Evolutionary conservation across 2,888 invertebrate genomes (phyloP).

Genomic region (Neoscelio sp.): DNA sequence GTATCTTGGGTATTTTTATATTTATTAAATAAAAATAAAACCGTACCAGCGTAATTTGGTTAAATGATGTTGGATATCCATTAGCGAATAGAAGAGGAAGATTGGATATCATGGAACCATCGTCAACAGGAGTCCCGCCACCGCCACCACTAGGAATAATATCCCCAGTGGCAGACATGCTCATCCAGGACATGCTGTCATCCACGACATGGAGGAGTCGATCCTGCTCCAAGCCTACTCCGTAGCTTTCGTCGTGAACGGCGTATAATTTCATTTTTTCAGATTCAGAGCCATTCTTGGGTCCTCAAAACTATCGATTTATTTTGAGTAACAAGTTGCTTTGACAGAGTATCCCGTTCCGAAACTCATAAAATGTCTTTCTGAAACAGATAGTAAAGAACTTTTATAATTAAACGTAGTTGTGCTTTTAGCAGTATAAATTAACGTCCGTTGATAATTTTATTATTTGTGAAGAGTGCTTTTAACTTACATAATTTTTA

Average conservation of each 20-base stretch:
- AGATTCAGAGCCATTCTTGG: slow-evolving; percentile 68
- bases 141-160: slow-evolving; percentile 67
- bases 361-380: slow-evolving; percentile 8
- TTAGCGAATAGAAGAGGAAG: slow-evolving; percentile 89
- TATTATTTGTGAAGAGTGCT: no score
- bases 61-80: slow-evolving; percentile 88
- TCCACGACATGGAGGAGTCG: slow-evolving; percentile 74
- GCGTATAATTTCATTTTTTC: slow-evolving; percentile 79
- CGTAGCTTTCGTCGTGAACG: slow-evolving; percentile 78
- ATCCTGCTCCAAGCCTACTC: slow-evolving; percentile 77
- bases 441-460: no score
- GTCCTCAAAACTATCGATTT: slow-evolving; percentile 34
- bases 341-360: neutral
- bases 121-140: slow-evolving; percentile 73
- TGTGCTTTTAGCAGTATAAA: no score
- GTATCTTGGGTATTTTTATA: no score
- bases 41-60: slow-evolving; percentile 85
- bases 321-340: slow-evolving; percentile 14
- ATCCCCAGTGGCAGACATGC: slow-evolving; percentile 76
- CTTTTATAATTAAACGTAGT: neutral
- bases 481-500: no score
- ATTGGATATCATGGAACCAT: slow-evolving; percentile 87
- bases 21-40: slow-evolving; percentile 6
- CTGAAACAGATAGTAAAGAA: slow-evolving; percentile 20
- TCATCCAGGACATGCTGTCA: slow-evolving; percentile 65